Percentiles rank a stretch among this genome's conserved stretches.
Evolutionary conservation across 2,113 vertebrate species (phyloP).

Genomic region (Peromyscus polionotus): DNA sequence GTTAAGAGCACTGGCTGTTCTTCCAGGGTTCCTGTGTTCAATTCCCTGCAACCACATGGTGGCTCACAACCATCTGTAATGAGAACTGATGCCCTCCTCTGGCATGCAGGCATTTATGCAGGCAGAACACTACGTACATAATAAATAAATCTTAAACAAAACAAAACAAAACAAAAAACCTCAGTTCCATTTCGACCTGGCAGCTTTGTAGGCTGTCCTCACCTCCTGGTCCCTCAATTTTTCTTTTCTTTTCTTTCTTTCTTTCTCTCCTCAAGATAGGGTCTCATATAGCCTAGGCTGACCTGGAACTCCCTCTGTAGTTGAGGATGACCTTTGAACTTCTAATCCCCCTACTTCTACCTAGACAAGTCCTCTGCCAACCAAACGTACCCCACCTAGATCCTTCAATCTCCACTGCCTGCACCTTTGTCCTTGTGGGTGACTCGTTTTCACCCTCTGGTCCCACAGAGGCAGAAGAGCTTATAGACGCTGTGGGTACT

Average conservation of each 20-base stretch:
- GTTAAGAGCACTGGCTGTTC: not conserved
- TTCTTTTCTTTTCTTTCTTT: too few relatives aligned
- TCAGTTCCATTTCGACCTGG: not conserved
- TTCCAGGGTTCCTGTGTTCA: not conserved
- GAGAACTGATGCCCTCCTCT: not conserved
- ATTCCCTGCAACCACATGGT: not conserved
- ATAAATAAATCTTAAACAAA: not conserved
- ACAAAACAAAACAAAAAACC: too few relatives aligned
- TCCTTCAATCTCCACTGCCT: not conserved
- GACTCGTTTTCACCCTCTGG: accelerated
- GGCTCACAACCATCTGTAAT: not conserved
- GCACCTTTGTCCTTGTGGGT: not conserved
- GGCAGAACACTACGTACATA: not conserved
- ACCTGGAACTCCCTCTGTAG: not conserved
- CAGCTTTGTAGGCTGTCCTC: not conserved
- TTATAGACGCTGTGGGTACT: constrained; percentile 51
- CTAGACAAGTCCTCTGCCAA: not conserved
- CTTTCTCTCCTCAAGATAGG: not conserved
- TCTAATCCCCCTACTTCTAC: not conserved
- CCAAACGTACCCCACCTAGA: accelerated
- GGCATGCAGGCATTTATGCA: not conserved
- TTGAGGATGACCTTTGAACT: not conserved
- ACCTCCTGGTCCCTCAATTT: accelerated
- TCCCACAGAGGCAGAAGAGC: not conserved
- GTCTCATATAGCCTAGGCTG: not conserved